These are phyloP conservation scores for Pachyseris speciosa DNA, from an alignment of 64 coral and sea anemone species.

Conservation along the genomic window DNA sequence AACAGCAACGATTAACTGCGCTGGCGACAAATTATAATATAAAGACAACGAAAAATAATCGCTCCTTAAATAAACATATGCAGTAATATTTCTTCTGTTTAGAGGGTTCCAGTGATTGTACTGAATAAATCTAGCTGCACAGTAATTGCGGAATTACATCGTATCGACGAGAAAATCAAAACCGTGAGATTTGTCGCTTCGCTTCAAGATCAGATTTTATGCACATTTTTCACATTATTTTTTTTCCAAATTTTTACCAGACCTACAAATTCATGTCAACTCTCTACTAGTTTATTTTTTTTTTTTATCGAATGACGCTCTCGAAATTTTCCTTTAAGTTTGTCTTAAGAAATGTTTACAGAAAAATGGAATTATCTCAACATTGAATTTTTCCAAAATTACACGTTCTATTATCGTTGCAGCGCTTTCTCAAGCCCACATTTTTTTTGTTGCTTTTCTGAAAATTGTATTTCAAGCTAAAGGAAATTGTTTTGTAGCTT, in stretches of 20 bases:
- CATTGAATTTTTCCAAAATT: constrained; percentile 6
- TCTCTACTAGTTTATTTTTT: not conserved
- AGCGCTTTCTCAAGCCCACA: constrained; percentile 4
- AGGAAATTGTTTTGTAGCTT: constrained; percentile 15
- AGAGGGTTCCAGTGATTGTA: not conserved
- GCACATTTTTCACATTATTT: not conserved
- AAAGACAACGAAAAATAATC: constrained; percentile 43
- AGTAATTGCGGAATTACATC: constrained; percentile 24
- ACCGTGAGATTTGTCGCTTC: not conserved
- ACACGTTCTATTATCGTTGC: not conserved
- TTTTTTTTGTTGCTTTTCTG: not conserved
- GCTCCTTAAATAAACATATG: constrained; percentile 49
- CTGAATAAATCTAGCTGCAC: constrained; percentile 1
- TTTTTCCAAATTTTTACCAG: constrained; percentile 1
- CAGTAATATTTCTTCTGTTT: constrained; percentile 37
- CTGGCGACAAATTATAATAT: constrained; percentile 1
- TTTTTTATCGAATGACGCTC: constrained; percentile 1
- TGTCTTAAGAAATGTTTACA: constrained; percentile 47
- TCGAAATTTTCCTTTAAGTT: not conserved
- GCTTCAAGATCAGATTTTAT: not conserved
- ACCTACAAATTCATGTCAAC: constrained; percentile 5
- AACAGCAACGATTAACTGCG: not conserved
- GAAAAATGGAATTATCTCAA: constrained; percentile 41
- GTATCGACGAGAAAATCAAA: not conserved
- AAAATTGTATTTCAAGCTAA: constrained; percentile 36